phyloP scores from a whole-genome alignment of 2,888 invertebrate species.

The Malachius bipustulatus region DNA sequence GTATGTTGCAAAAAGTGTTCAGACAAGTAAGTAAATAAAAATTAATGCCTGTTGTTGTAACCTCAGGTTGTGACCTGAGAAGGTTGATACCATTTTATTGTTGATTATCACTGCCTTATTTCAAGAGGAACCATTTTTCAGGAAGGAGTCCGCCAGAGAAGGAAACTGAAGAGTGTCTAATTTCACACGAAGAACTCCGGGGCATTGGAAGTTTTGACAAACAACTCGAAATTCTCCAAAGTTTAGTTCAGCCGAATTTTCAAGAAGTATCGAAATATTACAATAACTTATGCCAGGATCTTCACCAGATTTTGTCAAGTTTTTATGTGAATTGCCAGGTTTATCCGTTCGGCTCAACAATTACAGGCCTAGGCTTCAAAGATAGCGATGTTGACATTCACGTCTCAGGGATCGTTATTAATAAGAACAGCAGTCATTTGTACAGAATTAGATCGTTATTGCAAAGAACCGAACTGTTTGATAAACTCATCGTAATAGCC shows the following conservation, averaged over 20 bases:
- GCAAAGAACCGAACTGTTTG: constrained; percentile 34
- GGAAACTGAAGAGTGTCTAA: neutral
- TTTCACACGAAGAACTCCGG: constrained; percentile 13
- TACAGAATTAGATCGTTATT: constrained; percentile 21
- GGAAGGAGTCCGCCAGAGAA: neutral
- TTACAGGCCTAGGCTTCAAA: constrained; percentile 56
- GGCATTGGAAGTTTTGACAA: constrained; percentile 32
- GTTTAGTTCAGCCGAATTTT: constrained; percentile 31
- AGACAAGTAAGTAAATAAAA: too few relatives aligned
- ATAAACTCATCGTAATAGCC: constrained; percentile 50
- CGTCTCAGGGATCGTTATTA: constrained; percentile 38
- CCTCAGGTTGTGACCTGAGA: too few relatives aligned
- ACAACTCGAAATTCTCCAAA: constrained; percentile 35
- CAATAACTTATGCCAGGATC: constrained; percentile 36
- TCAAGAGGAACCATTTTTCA: too few relatives aligned
- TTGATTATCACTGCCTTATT: too few relatives aligned
- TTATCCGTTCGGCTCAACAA: constrained; percentile 60
- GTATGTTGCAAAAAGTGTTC: neutral
- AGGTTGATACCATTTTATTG: too few relatives aligned
- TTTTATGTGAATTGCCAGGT: constrained; percentile 38
- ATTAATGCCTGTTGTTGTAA: too few relatives aligned
- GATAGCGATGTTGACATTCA: constrained; percentile 65
- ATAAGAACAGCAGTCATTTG: constrained; percentile 20
- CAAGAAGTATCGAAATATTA: constrained; percentile 29
- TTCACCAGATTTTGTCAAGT: constrained; percentile 33